Percentiles rank a stretch among this genome's conserved stretches.
Conservation (phyloP, 2,797 vertebrate species). For the Eremophila alpestris region DNA sequence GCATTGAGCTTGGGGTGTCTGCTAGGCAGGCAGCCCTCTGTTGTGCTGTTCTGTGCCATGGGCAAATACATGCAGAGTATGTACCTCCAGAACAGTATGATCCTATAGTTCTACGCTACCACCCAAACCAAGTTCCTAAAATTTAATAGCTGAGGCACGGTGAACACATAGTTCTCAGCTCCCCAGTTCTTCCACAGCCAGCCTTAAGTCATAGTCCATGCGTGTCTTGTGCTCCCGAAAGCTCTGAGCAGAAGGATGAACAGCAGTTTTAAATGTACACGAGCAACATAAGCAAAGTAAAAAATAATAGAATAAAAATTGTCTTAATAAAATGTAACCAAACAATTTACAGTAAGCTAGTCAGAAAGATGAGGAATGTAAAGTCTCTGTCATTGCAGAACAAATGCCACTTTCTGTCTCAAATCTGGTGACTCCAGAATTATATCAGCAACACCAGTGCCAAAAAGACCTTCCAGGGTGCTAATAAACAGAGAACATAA, state of each 20-base stretch:
- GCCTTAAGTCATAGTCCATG: background rate
- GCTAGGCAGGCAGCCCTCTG: background rate
- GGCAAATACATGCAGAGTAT: background rate
- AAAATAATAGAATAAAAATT: slow-evolving; percentile 12
- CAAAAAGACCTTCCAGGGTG: background rate
- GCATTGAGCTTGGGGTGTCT: background rate
- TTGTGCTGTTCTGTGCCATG: background rate
- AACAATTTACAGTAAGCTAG: background rate
- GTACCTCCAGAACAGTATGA: background rate
- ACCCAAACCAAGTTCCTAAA: background rate
- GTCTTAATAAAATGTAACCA: slow-evolving; percentile 40
- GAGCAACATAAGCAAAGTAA: background rate
- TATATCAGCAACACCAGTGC: background rate
- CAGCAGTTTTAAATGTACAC: background rate
- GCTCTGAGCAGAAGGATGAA: background rate
- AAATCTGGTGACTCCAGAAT: background rate
- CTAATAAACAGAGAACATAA: slow-evolving; percentile 1
- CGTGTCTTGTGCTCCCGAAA: background rate
- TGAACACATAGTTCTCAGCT: background rate
- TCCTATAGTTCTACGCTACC: background rate
- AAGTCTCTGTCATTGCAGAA: background rate
- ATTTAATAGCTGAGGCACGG: background rate
- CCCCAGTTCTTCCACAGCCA: background rate
- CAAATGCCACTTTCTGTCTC: background rate
- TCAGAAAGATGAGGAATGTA: background rate